Percentiles rank a stretch among this genome's conserved stretches.
These are phyloP conservation scores for Diplogasteroides magnus DNA, from an alignment of 1,140 invertebrate species.

Conservation along the genomic window DNA sequence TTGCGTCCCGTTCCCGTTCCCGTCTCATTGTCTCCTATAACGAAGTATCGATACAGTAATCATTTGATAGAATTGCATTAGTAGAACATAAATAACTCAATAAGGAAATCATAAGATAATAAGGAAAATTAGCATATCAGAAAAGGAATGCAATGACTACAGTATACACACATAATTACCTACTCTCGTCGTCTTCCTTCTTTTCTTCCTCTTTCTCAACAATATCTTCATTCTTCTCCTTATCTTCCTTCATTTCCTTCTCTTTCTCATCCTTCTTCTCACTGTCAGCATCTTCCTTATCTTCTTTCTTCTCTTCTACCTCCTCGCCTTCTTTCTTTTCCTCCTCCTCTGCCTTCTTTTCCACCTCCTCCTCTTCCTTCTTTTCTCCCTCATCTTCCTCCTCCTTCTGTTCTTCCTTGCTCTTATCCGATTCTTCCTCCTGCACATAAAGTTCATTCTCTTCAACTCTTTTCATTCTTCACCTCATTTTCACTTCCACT, in stretches of 20 bases:
- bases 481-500: background rate
- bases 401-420: background rate
- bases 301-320: background rate
- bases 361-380: background rate
- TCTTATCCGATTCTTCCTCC: background rate
- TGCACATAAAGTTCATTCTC: background rate
- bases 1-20: background rate
- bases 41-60: too few species aligned
- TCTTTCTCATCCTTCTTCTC: background rate
- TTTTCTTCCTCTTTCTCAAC: background rate
- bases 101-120: background rate
- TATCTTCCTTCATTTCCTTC: background rate
- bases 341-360: background rate
- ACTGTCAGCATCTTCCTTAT: background rate
- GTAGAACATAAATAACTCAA: background rate
- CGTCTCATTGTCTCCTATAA: background rate
- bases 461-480: constrained; percentile 2
- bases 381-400: background rate
- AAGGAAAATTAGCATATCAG: too few species aligned
- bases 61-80: too few species aligned
- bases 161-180: too few species aligned
- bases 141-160: too few species aligned
- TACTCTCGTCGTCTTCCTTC: too few species aligned
- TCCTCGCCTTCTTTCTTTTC: background rate
- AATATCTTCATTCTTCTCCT: background rate